Conservation (phyloP, 2,888 invertebrate species). For the Zhuqinia jingwanae region DNA sequence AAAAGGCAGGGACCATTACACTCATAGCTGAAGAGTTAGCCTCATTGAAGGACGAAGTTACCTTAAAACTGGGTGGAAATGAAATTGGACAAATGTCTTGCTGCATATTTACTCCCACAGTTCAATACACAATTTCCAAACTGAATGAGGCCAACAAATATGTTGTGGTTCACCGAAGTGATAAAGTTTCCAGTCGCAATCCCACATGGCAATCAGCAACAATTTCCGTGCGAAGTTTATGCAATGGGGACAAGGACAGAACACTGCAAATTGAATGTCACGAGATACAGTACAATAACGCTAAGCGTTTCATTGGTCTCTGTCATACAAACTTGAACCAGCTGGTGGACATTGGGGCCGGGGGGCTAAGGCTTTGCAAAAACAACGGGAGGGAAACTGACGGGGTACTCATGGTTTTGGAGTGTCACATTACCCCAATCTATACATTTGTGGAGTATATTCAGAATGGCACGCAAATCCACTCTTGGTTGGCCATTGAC, state of each 20-base stretch:
- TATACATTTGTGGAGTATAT: conserved; percentile 84
- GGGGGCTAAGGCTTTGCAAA: conserved; percentile 71
- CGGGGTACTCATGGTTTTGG: conserved; percentile 71
- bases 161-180: conserved; percentile 82
- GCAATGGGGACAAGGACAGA: conserved; percentile 83
- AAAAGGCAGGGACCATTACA: conserved; percentile 75
- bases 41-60: conserved; percentile 78
- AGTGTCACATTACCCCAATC: conserved; percentile 78
- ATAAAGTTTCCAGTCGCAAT: conserved; percentile 80
- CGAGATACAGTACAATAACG: conserved; percentile 81
- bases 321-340: conserved; percentile 82
- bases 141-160: conserved; percentile 81
- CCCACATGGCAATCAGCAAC: conserved; percentile 83
- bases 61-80: conserved; percentile 76
- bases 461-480: conserved; percentile 82
- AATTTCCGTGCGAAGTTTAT: conserved; percentile 82
- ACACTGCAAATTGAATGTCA: conserved; percentile 82
- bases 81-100: conserved; percentile 70
- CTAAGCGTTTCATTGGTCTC: conserved; percentile 81
- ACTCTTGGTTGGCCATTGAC: conserved; percentile 82
- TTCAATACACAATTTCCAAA: conserved; percentile 80
- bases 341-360: conserved; percentile 79
- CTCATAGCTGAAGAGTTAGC: conserved; percentile 78
- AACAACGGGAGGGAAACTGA: conserved; percentile 72
- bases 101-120: conserved; percentile 72